Conservation (phyloP, 2,797 vertebrate genomes). For the Girardinus metallicus region DNA sequence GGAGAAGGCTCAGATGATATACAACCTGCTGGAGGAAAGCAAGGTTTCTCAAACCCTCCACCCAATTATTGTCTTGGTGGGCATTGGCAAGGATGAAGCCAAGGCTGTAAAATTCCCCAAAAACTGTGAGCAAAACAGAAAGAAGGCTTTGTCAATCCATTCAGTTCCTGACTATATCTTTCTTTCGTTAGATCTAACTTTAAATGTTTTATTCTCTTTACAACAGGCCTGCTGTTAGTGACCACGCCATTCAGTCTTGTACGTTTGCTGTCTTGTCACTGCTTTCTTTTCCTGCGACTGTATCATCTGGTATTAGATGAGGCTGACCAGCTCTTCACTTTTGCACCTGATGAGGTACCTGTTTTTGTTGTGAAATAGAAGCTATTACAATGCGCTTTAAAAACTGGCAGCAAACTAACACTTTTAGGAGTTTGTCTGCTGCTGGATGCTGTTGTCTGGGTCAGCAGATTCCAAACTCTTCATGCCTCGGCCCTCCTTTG, state of each 20-base stretch:
- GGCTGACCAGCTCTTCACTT: constrained; percentile 81
- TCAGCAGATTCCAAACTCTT: background rate
- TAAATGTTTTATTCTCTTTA: background rate
- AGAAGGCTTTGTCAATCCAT: background rate
- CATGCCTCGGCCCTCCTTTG: background rate
- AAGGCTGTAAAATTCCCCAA: constrained; percentile 80
- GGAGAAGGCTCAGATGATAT: constrained; percentile 86
- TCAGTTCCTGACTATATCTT: background rate
- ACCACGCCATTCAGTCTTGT: constrained; percentile 87
- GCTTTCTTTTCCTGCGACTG: constrained; percentile 84
- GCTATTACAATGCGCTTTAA: background rate
- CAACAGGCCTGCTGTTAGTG: constrained; percentile 85
- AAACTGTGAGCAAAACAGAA: constrained; percentile 80
- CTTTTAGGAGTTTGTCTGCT: background rate
- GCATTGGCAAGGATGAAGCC: constrained; percentile 83
- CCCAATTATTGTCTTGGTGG: constrained; percentile 81
- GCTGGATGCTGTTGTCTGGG: background rate
- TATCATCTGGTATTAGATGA: constrained; percentile 90
- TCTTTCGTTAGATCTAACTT: background rate
- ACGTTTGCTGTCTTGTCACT: constrained; percentile 82
- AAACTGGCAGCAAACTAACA: background rate
- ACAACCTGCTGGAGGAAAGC: constrained; percentile 79
- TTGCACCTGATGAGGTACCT: constrained; percentile 83
- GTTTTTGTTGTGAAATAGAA: background rate
- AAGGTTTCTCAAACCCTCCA: constrained; percentile 68